Base-by-base conservation (phyloP, 2,888 invertebrate species). In the Magallana nippona region DNA sequence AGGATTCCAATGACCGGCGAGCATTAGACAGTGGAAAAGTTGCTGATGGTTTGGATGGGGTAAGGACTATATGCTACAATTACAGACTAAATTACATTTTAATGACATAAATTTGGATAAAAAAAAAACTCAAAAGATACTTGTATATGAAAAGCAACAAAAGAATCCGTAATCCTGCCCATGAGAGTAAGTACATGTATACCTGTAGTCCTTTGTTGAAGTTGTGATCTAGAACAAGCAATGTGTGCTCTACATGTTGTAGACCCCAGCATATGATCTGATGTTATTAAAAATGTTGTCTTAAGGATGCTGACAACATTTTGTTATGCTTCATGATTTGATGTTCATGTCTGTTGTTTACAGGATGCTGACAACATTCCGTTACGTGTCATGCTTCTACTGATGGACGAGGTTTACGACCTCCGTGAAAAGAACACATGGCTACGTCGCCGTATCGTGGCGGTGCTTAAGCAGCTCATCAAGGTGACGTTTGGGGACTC, bases 341-440 rank as follows among this genome's bases (percentile, higher is more conserved):
- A n/a, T 60, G 5, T 2, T 60, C 2, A 15, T 77, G 13, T 8
- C 55, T 19, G 44, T 10, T 58, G 56, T 32, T 82, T 83, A 81
- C 86, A 92, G 91, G 92, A 91, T 57, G 93, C 95, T 89, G 96
- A 97, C 92, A 97, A 97, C 95, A 97, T 97, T 94, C 97, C 97
- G 17, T 94, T 97, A 88, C 95, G 97, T 88, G 97, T 97, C 89
- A 96, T 97, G 94, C 94, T 97, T 82, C 94, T 97, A 32, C 94
- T 97, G 82, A 96, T 97, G 96, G 97, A 97, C 92, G 97, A 97
- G 94, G 96, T 97, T 5, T 97, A 97, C 94, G 97, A 97, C 93
- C 94, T 97, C 85, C 96, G 97, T 93, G 96, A 96, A 81, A 95
- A 97, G 89, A 97, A 97, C 93, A 97, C 97, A 90, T 97, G 97